Evolutionary conservation across 2,113 vertebrate genomes (phyloP).

Genomic region (Hyperoodon ampullatus): DNA sequence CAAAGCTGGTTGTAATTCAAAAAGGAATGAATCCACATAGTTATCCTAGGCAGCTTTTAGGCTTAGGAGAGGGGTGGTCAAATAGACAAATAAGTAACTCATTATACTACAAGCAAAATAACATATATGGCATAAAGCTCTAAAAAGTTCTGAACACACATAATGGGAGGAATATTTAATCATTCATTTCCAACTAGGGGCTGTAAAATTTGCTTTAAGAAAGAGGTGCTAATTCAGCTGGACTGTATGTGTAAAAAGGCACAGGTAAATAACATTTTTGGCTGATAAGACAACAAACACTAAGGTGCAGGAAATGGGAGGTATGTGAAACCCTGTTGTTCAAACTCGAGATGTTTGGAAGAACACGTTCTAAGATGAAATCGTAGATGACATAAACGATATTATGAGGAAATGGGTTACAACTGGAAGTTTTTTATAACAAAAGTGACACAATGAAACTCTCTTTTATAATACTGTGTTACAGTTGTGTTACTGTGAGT

Average conservation of each 20-base stretch:
- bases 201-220: neutral
- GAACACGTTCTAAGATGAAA: neutral
- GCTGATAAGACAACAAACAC: neutral
- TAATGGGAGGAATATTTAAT: neutral
- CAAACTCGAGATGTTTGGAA: neutral
- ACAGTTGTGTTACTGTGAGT: neutral
- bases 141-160: neutral
- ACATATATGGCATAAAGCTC: neutral
- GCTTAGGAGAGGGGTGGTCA: neutral
- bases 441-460: neutral
- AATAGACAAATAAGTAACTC: neutral
- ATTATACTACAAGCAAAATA: neutral
- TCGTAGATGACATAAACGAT: neutral
- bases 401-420: neutral
- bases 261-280: neutral
- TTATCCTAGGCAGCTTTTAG: conserved; percentile 27
- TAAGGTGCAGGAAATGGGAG: neutral
- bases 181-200: neutral
- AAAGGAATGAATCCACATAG: neutral
- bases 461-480: neutral
- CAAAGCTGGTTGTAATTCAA: neutral
- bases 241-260: neutral
- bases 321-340: neutral
- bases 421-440: neutral
- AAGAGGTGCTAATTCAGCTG: neutral